Percentiles rank a stretch among this genome's conserved stretches.
Evolutionary conservation across 2,113 vertebrate genomes (phyloP).

Genomic region (Psittacula cyanocephala): DNA sequence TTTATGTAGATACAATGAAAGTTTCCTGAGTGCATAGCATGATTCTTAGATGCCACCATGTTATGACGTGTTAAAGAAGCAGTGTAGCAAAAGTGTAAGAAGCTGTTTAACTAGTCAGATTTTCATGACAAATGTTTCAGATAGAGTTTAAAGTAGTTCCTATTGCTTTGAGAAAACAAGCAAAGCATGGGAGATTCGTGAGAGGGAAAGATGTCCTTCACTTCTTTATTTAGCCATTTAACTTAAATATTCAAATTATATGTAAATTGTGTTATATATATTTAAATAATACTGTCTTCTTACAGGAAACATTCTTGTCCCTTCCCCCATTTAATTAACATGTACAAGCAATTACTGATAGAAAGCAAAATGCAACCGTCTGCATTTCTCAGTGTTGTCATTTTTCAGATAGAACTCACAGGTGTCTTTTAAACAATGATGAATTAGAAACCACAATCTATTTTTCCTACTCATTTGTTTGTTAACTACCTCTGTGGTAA

Average conservation of each 20-base stretch:
- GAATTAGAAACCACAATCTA: conserved; percentile 64
- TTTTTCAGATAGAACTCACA: conserved; percentile 65
- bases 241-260: conserved; percentile 32
- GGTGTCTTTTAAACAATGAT: conserved; percentile 78
- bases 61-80: background rate
- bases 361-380: conserved; percentile 62
- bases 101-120: background rate
- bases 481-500: conserved; percentile 75
- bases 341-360: conserved; percentile 52
- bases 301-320: background rate
- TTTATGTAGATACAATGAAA: background rate
- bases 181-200: background rate
- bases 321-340: background rate
- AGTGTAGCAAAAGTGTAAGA: background rate
- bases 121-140: background rate
- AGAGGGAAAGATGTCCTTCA: background rate
- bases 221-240: background rate
- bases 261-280: background rate
- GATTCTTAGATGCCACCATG: background rate
- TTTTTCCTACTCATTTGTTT: conserved; percentile 70
- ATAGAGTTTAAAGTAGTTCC: background rate
- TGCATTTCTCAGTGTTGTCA: conserved; percentile 61
- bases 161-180: conserved; percentile 4
- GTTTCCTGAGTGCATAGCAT: background rate
- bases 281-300: background rate